Conservation (phyloP, 2,797 vertebrate species). For the Dendrocincla fuliginosa region DNA sequence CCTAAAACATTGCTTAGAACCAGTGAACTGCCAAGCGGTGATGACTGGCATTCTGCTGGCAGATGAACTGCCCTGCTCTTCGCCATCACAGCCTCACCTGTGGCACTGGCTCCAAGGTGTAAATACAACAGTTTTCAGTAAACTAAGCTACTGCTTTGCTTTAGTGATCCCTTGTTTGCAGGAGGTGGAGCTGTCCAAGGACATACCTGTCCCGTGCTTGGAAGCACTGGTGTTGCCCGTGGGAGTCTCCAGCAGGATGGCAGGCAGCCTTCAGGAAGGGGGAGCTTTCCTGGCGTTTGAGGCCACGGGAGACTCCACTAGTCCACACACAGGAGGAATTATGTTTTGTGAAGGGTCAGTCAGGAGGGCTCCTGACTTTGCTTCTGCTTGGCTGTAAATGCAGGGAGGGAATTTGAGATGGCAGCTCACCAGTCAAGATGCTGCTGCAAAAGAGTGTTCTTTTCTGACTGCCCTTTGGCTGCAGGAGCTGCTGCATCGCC, state of each 20-base stretch:
- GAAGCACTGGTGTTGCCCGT: not conserved
- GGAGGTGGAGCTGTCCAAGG: not conserved
- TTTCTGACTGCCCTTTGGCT: not conserved
- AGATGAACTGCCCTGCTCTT: not conserved
- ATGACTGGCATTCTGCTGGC: not conserved
- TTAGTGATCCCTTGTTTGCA: not conserved
- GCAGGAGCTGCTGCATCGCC: not conserved
- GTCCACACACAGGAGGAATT: not conserved
- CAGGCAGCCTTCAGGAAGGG: not conserved
- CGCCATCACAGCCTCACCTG: not conserved
- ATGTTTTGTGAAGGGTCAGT: not conserved
- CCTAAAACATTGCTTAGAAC: not conserved
- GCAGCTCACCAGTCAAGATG: not conserved
- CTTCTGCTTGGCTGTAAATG: not conserved
- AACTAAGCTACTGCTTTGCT: not conserved
- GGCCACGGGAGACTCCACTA: rapidly evolving
- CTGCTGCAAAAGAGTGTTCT: not conserved
- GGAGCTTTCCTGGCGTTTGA: not conserved
- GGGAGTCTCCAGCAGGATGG: not conserved
- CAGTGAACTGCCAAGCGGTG: not conserved
- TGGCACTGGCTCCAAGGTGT: not conserved
- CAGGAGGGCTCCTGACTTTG: not conserved
- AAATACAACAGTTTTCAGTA: not conserved
- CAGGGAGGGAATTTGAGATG: not conserved
- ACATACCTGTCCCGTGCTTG: not conserved